phyloP scores from a whole-genome alignment of 2,113 vertebrate species.

The Fregata magnificens region DNA sequence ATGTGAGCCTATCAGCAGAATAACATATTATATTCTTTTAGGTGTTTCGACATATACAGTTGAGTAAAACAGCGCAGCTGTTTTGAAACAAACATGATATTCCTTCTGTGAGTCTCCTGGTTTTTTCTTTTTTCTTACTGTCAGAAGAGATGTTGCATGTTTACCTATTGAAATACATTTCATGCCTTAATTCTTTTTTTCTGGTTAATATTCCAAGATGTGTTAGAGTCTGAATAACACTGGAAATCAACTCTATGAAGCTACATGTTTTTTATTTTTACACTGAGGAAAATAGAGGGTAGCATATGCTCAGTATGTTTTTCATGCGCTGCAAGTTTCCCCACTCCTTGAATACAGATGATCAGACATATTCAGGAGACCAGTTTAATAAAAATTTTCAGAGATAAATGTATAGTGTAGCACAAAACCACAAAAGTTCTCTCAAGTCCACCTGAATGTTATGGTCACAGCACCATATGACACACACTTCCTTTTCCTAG shows the following conservation, averaged over 20 bases:
- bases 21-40: slow-evolving; percentile 55
- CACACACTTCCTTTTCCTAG: not conserved
- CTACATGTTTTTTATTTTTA: not conserved
- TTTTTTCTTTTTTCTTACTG: not conserved
- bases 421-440: accelerated
- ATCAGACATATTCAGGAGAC: not conserved
- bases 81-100: not conserved
- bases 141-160: not conserved
- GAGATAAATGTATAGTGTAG: not conserved
- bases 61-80: not conserved
- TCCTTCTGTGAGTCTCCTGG: not conserved
- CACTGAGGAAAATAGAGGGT: not conserved
- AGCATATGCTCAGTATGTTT: not conserved
- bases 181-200: not conserved
- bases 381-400: not conserved
- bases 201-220: not conserved
- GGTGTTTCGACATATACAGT: not conserved
- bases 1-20: slow-evolving; percentile 57
- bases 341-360: not conserved
- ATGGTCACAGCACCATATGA: not conserved
- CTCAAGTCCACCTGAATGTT: not conserved
- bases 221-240: not conserved
- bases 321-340: not conserved
- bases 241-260: not conserved
- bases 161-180: not conserved